Percentiles rank a stretch among this genome's conserved stretches.
phyloP scores from a whole-genome alignment of 2,797 vertebrate species.

The Pelobates cultripes region DNA sequence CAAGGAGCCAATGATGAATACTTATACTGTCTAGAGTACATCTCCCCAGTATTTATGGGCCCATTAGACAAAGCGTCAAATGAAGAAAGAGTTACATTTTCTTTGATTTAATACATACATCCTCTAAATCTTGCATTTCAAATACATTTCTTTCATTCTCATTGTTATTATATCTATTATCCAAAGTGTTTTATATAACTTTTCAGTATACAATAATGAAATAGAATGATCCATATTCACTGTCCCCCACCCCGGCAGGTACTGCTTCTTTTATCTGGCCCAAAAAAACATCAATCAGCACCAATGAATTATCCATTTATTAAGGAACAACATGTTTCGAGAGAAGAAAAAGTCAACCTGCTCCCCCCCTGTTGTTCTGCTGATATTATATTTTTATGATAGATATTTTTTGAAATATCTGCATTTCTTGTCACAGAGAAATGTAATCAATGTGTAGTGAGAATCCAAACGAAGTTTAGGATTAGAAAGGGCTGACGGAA shows the following conservation, averaged over 20 bases:
- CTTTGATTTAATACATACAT: too few relatives aligned
- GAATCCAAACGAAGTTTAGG: background rate
- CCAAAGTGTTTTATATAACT: background rate
- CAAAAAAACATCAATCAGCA: background rate
- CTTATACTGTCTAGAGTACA: too few relatives aligned
- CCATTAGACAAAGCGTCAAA: too few relatives aligned
- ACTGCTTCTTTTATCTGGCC: background rate
- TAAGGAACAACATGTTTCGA: background rate
- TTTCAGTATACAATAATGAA: slow-evolving; percentile 4
- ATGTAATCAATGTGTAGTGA: slow-evolving; percentile 20
- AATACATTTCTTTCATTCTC: background rate
- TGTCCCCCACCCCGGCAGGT: background rate
- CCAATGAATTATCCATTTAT: background rate
- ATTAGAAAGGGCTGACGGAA: background rate
- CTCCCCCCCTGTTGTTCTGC: background rate
- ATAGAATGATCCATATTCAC: slow-evolving; percentile 6
- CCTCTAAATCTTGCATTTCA: too few relatives aligned
- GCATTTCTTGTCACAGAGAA: slow-evolving; percentile 2
- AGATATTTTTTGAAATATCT: slow-evolving; percentile 12
- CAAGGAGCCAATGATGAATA: too few relatives aligned
- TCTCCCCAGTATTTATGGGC: too few relatives aligned
- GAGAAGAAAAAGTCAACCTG: background rate
- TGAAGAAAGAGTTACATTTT: too few relatives aligned
- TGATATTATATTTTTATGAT: slow-evolving; percentile 13
- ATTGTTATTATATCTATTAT: slow-evolving; percentile 19